Evolutionary conservation across 2,797 vertebrate genomes (phyloP), one percentile per base, ranked within the genome.

Genomic region (Notoglanidium macrostoma): DNA sequence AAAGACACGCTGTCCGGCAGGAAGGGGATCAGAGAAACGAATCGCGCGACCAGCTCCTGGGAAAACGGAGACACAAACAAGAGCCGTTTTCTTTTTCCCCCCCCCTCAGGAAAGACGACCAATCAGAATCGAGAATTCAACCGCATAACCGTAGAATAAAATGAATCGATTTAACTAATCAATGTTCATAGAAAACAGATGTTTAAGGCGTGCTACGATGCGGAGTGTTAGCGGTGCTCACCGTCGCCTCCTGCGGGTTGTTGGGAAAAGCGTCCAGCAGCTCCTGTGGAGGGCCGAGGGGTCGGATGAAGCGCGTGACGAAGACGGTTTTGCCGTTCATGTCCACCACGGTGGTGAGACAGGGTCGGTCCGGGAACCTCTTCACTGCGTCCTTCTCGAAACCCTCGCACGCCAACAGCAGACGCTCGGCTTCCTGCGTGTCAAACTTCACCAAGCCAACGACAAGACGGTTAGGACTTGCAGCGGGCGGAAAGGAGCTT

Each of bases 281-380:
- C 92, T 99, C 97, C 92, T 95, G 94, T 0, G 98, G 98, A 3
- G 98, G 97, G 86, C 95, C 96, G 77, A 99, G 94, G 0, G 98
- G 94, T 86, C 93, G 96, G 88, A 99, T 95, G 26, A 96, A 99
- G 61, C 98, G 97, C 0, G 97, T 98, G 91, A 98, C 91, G 90
- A 99, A 98, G 78, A 99, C 95, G 0, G 96, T 96, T 93, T 97
- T 99, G n/a, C 98, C 98, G 0, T 91, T 97, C 83, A 99, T 95
- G 93, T 99, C 97, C 23, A 96, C 96, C 72, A 98, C 97, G 0
- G 96, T 97, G 79, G 96, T 96, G 29, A 97, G 89, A 93, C 97
- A 98, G 6, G 96, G 97, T 1, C 98, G 96, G 78, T 89, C 95
- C 0, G 97, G 97, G 92, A 97, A 97, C 74, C 93, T 92, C 5